phyloP scores from a whole-genome alignment of 2,113 vertebrate genomes.

The Calidris pugnax region DNA sequence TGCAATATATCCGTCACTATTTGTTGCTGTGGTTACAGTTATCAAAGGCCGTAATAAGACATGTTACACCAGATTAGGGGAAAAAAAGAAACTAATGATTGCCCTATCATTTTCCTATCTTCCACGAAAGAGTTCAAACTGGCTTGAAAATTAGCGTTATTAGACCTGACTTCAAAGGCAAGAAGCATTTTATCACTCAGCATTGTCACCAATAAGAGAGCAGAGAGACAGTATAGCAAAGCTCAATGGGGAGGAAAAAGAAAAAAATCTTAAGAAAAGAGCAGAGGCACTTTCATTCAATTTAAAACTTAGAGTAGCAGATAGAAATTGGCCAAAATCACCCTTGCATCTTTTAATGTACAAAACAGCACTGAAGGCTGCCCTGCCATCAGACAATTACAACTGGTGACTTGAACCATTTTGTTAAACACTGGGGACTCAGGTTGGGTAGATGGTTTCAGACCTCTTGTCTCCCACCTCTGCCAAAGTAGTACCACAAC shows the following conservation, averaged over 20 bases:
- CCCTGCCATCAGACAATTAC: too few species aligned
- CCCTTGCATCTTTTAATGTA: neutral
- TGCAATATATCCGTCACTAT: neutral
- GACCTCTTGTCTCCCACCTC: neutral
- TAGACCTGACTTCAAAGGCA: neutral
- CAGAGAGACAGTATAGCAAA: neutral
- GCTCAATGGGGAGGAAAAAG: neutral
- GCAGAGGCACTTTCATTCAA: neutral
- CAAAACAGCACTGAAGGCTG: neutral
- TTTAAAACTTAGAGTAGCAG: neutral
- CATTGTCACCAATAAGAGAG: neutral
- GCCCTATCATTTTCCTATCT: neutral
- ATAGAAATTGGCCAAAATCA: neutral
- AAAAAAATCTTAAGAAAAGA: neutral
- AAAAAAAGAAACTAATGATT: neutral
- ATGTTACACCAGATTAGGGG: neutral
- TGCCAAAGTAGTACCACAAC: neutral
- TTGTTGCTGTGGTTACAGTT: constrained; percentile 29
- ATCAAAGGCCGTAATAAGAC: neutral
- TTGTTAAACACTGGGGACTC: neutral
- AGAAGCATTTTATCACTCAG: neutral
- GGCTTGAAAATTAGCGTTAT: constrained; percentile 7
- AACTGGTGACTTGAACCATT: neutral
- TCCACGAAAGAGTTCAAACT: neutral
- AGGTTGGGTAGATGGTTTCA: neutral